Evolutionary conservation across 2,113 vertebrate species (phyloP).

Genomic region (Actinemys pallida): DNA sequence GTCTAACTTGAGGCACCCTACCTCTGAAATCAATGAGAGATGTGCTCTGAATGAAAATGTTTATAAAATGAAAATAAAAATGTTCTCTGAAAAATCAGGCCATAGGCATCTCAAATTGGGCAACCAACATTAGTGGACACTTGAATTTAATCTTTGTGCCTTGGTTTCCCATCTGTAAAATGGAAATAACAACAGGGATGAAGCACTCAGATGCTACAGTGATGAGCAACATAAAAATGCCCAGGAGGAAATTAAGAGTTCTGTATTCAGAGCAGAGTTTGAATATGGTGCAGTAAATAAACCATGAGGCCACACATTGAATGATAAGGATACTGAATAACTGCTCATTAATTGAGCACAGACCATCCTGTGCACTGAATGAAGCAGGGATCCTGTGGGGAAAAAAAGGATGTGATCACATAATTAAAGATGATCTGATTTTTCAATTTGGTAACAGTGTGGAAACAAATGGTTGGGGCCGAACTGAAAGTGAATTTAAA

Average conservation of each 20-base stretch:
- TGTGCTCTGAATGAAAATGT: background rate
- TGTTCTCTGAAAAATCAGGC: background rate
- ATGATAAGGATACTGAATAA: background rate
- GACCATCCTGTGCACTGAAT: background rate
- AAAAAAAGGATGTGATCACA: background rate
- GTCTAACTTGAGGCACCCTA: background rate
- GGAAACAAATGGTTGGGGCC: background rate
- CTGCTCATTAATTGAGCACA: background rate
- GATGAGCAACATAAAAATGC: background rate
- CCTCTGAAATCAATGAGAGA: background rate
- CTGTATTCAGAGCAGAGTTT: background rate
- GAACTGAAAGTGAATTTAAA: background rate
- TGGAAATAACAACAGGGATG: background rate
- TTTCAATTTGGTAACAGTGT: background rate
- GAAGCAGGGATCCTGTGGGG: background rate
- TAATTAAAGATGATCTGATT: background rate
- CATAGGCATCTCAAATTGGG: background rate
- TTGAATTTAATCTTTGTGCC: background rate
- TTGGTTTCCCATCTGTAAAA: background rate
- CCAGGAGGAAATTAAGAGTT: constrained; percentile 45
- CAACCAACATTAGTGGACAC: constrained; percentile 13
- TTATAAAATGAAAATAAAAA: background rate
- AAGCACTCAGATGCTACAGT: background rate
- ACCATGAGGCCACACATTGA: background rate
- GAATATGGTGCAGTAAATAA: constrained; percentile 27